These are phyloP conservation scores for Coracopsis vasa DNA, from an alignment of 2,113 vertebrate species.

Conservation along the genomic window DNA sequence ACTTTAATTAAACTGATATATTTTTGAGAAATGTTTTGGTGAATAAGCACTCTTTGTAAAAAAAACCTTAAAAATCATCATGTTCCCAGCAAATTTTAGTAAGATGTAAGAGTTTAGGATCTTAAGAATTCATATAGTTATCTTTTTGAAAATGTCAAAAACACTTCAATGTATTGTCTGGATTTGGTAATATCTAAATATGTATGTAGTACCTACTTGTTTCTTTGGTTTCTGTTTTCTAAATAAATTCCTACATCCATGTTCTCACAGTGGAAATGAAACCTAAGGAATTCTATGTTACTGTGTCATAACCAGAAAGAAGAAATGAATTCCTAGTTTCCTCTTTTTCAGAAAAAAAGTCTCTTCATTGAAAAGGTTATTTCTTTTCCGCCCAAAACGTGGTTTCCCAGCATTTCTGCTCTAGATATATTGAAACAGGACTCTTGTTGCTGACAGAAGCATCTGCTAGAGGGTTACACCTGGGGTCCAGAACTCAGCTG, in stretches of 20 bases:
- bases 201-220: not conserved
- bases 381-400: not conserved
- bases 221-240: not conserved
- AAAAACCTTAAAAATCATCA: not conserved
- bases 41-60: not conserved
- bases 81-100: not conserved
- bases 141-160: not conserved
- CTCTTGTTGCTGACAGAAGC: not conserved
- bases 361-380: not conserved
- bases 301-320: not conserved
- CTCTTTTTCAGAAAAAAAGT: not conserved
- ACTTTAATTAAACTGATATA: not conserved
- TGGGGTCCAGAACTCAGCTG: slow-evolving; percentile 2
- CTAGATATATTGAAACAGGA: not conserved
- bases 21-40: not conserved
- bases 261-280: not conserved
- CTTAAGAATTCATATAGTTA: not conserved
- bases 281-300: not conserved
- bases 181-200: not conserved
- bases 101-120: not conserved
- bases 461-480: not conserved
- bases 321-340: not conserved
- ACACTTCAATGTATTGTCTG: not conserved
- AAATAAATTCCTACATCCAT: not conserved
- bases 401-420: not conserved